A percentile compares a stretch with the other conserved stretches of the same genome.
These are phyloP conservation scores for Nothobranchius furzeri DNA, from an alignment of 2,113 vertebrate genomes.

Conservation along the genomic window DNA sequence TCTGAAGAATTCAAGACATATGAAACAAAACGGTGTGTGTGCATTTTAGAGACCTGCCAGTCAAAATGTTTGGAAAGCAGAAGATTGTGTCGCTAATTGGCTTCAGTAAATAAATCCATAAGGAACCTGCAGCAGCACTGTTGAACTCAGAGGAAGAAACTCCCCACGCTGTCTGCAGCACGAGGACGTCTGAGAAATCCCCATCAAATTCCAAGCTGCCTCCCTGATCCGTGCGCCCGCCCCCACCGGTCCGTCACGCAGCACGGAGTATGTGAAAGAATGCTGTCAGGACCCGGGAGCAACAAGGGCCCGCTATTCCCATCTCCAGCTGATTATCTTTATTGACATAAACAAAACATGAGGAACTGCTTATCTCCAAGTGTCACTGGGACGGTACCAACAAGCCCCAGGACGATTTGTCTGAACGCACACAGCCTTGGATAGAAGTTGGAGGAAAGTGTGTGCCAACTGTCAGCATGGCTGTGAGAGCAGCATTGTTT, in stretches of 20 bases:
- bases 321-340: too few relatives aligned
- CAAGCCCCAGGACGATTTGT: slow-evolving; percentile 19
- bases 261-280: slow-evolving; percentile 75
- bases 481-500: slow-evolving; percentile 48
- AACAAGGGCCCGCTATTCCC: slow-evolving; percentile 37
- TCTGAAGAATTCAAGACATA: neutral
- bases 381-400: slow-evolving; percentile 4
- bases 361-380: slow-evolving; percentile 32
- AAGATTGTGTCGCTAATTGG: too few relatives aligned
- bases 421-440: slow-evolving; percentile 49
- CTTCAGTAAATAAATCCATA: neutral
- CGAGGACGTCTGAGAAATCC: slow-evolving; percentile 55
- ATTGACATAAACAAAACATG: slow-evolving; percentile 18
- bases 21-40: neutral
- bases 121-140: neutral
- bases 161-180: too few relatives aligned
- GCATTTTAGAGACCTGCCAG: neutral
- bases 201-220: slow-evolving; percentile 59
- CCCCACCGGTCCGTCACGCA: slow-evolving; percentile 33
- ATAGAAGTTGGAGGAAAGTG: slow-evolving; percentile 11
- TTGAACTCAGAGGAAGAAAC: neutral
- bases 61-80: neutral
- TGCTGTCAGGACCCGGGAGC: slow-evolving; percentile 53
- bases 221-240: slow-evolving; percentile 38
- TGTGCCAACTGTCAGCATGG: slow-evolving; percentile 31